Evolutionary conservation across 1,140 invertebrate species (phyloP), one percentile per base, ranked within the genome.

Genomic region (Dryas iulia): DNA sequence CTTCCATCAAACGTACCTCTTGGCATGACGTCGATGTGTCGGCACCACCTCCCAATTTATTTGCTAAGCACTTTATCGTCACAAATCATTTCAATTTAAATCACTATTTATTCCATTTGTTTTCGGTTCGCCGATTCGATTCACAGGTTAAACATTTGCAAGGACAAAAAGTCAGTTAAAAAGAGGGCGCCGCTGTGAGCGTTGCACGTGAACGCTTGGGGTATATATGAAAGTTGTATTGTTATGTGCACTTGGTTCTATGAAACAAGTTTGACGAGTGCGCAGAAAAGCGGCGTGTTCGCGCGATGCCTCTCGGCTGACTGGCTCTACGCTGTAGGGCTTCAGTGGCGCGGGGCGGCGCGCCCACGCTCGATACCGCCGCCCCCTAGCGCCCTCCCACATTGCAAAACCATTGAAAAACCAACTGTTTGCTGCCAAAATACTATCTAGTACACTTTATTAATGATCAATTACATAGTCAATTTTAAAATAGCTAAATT

Each of bases 351-450:
- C 83, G 82, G 84, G 83, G 84, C 86, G 84, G 79, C 86, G 83
- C 85, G 83, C 86, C 86, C 84, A 88, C 87, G 88, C 84, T 90
- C 88, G 79, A 89, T 89, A 89, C 81, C 80, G 82, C 82, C 82
- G 83, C 86, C 85, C 82, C 82, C 84, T 78, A 79, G 72, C 82
- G 77, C 86, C 89, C 87, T 86, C 89, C 87, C 83, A 85, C 86
- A 79, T 86, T 85, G 79, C 84, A 84, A 89, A 86, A 84, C 82
- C 83, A 86, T 89, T 87, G 81, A 89, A 88, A 86, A 87, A 76
- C 80, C 77, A 81, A 86, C 78, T 77, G 76, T 78, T 84, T 84
- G 79, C 77, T 80, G 72, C 73, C 66, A 78, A 86, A 87, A 83
- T 76, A 65, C n/a, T 60, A 64, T 64, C 67, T 30, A 59, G 63